Evolutionary conservation across 2,113 vertebrate genomes (phyloP), one percentile per base, ranked within the genome.

Genomic region (Lycaon pictus): DNA sequence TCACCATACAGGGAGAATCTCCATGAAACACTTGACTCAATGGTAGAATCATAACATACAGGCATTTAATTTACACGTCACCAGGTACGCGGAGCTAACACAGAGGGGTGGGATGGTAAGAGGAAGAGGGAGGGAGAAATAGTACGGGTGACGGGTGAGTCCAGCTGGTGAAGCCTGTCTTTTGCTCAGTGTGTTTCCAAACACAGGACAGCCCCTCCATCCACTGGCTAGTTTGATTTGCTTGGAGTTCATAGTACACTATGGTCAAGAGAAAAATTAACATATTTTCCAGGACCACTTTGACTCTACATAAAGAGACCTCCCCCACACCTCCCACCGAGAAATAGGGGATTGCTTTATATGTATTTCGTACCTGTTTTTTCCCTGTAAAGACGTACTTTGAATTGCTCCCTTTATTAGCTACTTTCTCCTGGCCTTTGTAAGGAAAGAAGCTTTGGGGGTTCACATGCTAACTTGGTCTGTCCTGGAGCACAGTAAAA

Each of bases 11-110:
- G 25, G 35, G 25, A 11, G 32, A 23, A 12, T 35, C 62, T 79
- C 62, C 23, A 71, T 5, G 32, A 62, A 71, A 80, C 81, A 22
- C 32, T 7, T 7, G 63, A 53, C 22, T 22, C 17, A 19, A 7
- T 5, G 22, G 37, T 37, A 62, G 85, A 74, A 55, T 25, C 48
- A 0, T 48, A 43, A 29, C 37, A 10, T 8, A 51, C 63, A 20
- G 63, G 76, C 55, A 55, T 25, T 67, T 48, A 90, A 58, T 23
- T 16, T 10, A 48, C 20, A 48, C 4, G 29, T 80, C 27, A 5
- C 62, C 62, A 15, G 0, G 53, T 3, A 25, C 25, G 0, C 0
- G 11, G 3, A 4, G 43, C 74, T 48, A 9, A n/a, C 72, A 12
- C 8, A 37, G 37, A 29, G 65, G 35, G 16, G 72, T 3, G 69